Percentiles rank a stretch among this genome's conserved stretches.
Conservation (phyloP, 2,113 vertebrate genomes). For the Montifringilla adamsi region DNA sequence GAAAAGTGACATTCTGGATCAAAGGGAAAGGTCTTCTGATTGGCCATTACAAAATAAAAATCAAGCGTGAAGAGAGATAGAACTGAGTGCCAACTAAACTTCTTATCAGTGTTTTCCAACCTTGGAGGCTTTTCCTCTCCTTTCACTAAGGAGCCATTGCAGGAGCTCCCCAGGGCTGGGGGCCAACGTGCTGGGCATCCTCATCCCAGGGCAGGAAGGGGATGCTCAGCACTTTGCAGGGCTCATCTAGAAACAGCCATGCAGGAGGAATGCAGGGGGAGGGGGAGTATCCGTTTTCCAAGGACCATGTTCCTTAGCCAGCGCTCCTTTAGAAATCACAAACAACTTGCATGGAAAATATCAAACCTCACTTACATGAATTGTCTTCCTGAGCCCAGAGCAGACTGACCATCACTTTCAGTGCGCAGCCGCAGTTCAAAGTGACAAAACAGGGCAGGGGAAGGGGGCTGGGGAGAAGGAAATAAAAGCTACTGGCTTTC, state of each 20-base stretch:
- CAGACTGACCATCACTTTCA: neutral
- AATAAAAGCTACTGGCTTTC: neutral
- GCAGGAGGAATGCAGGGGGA: neutral
- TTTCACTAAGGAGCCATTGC: neutral
- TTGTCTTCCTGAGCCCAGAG: neutral
- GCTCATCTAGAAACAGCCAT: neutral
- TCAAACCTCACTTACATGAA: neutral
- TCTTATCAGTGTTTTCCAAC: slow-evolving; percentile 1
- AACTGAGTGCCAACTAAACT: neutral
- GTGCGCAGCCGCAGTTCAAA: neutral
- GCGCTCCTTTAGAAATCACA: neutral
- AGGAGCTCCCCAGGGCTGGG: neutral
- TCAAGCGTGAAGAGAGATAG: neutral
- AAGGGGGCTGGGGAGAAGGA: rapidly evolving
- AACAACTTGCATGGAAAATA: neutral
- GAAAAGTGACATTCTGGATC: neutral
- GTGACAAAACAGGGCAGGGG: neutral
- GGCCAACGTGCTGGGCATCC: neutral
- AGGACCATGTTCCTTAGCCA: neutral
- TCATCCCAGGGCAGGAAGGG: neutral
- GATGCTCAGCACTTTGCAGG: neutral
- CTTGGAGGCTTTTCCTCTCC: neutral
- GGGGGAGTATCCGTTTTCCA: neutral
- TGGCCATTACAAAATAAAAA: neutral
- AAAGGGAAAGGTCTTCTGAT: neutral